Base-by-base conservation (phyloP, 2,797 vertebrate genomes). In the Emys orbicularis region DNA sequence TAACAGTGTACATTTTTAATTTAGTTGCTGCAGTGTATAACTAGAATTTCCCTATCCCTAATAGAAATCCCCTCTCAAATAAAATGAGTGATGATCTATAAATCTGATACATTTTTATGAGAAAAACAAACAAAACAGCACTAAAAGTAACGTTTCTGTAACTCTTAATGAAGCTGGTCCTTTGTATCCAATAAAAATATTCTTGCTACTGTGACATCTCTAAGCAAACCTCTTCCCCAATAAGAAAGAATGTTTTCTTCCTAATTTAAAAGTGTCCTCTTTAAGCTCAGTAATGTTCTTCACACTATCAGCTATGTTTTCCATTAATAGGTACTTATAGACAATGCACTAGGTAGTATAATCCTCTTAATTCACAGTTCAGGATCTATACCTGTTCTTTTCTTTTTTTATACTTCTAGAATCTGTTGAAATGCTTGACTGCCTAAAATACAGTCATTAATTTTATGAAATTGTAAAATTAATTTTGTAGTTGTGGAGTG, bases 351-450 rank as follows among this genome's bases (percentile, higher is more conserved):
- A 54, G 74, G 59, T 88, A 85, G 79, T 81, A 56, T 89, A 94
- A 97, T 96, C 86, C 94, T 93, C 90, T 94, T 97, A 96, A 97
- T 97, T 96, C 93, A 96, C 92, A 97, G 83, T 84, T 94, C 79
- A 92, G 76, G 65, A 84, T 53, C 84, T 86, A 93, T 94, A 97
- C 96, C 92, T 50, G 65, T 96, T 95, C 84, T 93, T 97, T 86
- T 87, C 52, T 95, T 95, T 90, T 57, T 86, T 88, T 94, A 89
- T 65, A 88, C 88, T 92, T 95, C 79, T 89, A 93, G 93, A 95
- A 88, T 95, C 91, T 94, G 81, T 82, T 89, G 92, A 97, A 96
- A 97, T 96, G 94, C 94, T 93, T 96, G 86, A 85, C 85, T 97
- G 95, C 91, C 94, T 97, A 95, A 97, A 95, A 93, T 94, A 86